A percentile compares a stretch with the other conserved stretches of the same genome.
These are phyloP conservation scores for Hippocampus comes DNA, from an alignment of 2,113 vertebrate genomes.

Conservation along the genomic window DNA sequence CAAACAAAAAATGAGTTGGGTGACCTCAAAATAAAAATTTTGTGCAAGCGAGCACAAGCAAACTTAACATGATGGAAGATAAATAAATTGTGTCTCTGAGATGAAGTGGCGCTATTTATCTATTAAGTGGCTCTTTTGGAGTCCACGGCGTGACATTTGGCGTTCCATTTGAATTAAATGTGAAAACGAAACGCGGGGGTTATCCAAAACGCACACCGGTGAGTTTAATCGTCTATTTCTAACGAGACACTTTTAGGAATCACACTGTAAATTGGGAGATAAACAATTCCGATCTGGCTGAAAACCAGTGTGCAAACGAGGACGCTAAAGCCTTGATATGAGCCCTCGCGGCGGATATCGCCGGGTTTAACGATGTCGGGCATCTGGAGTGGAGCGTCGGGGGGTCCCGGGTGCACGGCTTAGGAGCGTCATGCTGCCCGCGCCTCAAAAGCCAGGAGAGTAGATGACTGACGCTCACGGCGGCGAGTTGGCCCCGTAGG, in stretches of 20 bases:
- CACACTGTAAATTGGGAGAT: constrained; percentile 15
- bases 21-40: no score
- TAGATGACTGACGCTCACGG: constrained; percentile 44
- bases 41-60: not conserved
- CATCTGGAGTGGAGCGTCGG: constrained; percentile 36
- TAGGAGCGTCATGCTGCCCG: constrained; percentile 30
- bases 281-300: not conserved
- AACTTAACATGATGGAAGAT: not conserved
- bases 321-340: constrained; percentile 23
- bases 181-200: not conserved
- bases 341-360: constrained; percentile 16
- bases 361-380: constrained; percentile 29
- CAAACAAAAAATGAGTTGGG: no score
- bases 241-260: not conserved
- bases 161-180: constrained; percentile 7
- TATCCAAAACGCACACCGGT: not conserved
- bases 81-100: not conserved
- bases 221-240: constrained; percentile 9
- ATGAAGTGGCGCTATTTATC: not conserved
- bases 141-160: constrained; percentile 6
- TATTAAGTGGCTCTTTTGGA: not conserved
- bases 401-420: constrained; percentile 37
- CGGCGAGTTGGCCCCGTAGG: constrained; percentile 30
- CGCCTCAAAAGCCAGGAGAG: constrained; percentile 29
- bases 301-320: constrained; percentile 10